Evolutionary conservation across 2,113 vertebrate genomes (phyloP), one percentile per base, ranked within the genome.

Genomic region (Pterophyllum scalare): DNA sequence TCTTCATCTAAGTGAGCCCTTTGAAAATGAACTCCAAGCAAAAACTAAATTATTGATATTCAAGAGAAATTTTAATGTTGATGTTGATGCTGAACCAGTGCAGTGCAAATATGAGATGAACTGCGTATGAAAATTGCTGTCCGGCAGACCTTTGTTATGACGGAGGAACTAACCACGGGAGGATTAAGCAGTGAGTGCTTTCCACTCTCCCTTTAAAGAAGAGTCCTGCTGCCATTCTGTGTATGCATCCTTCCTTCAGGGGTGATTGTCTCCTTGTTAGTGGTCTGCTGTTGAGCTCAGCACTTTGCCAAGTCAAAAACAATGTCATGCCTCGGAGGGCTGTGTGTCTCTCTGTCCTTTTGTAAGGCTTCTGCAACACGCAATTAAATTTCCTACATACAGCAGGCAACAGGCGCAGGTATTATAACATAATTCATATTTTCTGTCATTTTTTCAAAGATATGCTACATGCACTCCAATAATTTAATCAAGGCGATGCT

Each of bases 221-320:
- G 72, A 87, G 87, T 91, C 78, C 83, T 91, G 74, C 88, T 87
- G 86, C 89, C 84, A 81, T 74, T 89, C 91, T 79, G 87, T 57
- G 77, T 77, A 74, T 86, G 84, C 89, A 83, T 87, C 83, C 85
- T 87, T 90, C 90, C 91, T 95, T 86, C 90, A 91, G 91, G 91
- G 92, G 65, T 74, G 87, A 89, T 80, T 88, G 85, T 92, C 92
- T 93, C 87, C 92, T 93, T 91, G 93, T 95, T 90, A 92, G 91
- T 75, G 90, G 91, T 90, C 87, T 87, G 92, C 85, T 94, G 94
- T 93, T 87, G 91, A 95, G 94, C 93, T 94, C 94, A 95, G 94
- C 94, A 95, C 92, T 95, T 94, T 95, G 94, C 92, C 92, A 92
- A 95, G 94, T 94, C 88, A 94, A 95, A 95, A 95, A 94, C 90